Evolutionary conservation across 2,113 vertebrate species (phyloP), one percentile per base, ranked within the genome.

Genomic region (Struthio camelus): DNA sequence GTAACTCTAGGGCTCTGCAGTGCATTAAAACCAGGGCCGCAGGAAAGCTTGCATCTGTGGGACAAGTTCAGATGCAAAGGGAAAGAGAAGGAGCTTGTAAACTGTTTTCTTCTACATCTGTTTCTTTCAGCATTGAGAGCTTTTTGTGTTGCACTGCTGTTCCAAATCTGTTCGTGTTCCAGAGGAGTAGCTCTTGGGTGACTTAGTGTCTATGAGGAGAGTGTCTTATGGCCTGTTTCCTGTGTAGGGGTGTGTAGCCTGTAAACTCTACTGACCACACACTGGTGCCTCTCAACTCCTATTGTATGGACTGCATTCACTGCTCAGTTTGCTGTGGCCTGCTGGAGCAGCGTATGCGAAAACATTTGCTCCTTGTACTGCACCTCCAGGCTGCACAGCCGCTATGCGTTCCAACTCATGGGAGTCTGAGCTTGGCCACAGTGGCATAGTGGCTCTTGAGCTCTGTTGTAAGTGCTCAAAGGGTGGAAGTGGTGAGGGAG

Each of bases 281-380:
- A 24, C 24, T 78, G 65, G 11, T 16, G 27, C 75, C 40, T 84
- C 48, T 25, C 11, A 10, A 16, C 25, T 44, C 46, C 48, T 71
- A 48, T 64, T 15, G 27, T 71, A 48, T 64, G 15, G 27, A 5
- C 23, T 5, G 6, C 32, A 2, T 38, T 94, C 40, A 48, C 6
- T 9, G 23, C 9, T 73, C 6, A 0, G 0, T 46, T 75, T 54
- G 46, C 58, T 50, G 24, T 24, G 51, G 19, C n/a, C 22, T 79
- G 9, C 36, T 80, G 82, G 42, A 65, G 69, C 30, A 28, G 51
- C 3, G 9, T 3, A 5, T 83, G 44, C 48, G 12, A 20, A 54
- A 38, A 42, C n/a, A 13, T 40, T 79, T 0, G 0, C 2, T 51
- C 3, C 4, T 75, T 9, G 14, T 56, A 50, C 40, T 64, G 30